Conservation (phyloP, 2,888 invertebrate genomes). For the Drosophila infuscata region DNA sequence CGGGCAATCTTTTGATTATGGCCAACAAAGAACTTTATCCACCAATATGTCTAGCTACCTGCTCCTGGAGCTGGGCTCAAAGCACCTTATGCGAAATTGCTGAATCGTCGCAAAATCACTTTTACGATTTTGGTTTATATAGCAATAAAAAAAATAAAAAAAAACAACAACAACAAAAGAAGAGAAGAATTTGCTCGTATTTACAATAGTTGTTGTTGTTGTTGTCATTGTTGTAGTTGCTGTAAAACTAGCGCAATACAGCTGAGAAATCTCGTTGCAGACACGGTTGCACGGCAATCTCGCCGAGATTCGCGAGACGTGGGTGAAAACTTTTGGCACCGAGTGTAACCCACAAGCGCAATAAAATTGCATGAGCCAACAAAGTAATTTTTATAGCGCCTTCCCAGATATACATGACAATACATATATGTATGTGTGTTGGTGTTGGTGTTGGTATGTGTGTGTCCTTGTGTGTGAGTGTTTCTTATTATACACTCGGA, state of each 20-base stretch:
- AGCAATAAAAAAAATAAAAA: constrained; percentile 57
- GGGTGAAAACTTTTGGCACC: constrained; percentile 67
- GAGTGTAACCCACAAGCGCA: constrained; percentile 56
- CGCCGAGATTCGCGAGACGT: constrained; percentile 57
- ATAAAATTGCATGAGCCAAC: constrained; percentile 78
- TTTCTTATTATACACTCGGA: neutral
- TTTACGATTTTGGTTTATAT: constrained; percentile 80
- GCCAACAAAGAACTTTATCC: constrained; percentile 35
- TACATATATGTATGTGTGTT: neutral
- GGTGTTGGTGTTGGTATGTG: too few relatives aligned
- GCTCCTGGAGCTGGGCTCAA: constrained; percentile 17
- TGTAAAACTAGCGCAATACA: constrained; percentile 76
- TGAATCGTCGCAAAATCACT: constrained; percentile 80
- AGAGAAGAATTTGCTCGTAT: constrained; percentile 30
- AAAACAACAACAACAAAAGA: constrained; percentile 43
- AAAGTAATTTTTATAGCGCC: constrained; percentile 77
- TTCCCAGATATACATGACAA: constrained; percentile 26
- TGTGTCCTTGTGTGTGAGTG: constrained; percentile 10
- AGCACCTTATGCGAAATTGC: constrained; percentile 56
- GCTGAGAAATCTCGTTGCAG: constrained; percentile 69
- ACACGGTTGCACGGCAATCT: constrained; percentile 20
- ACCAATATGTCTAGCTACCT: constrained; percentile 42
- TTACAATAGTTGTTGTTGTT: constrained; percentile 21
- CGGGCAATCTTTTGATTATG: constrained; percentile 23
- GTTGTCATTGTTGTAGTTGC: constrained; percentile 6